A percentile compares a stretch with the other conserved stretches of the same genome.
These are phyloP conservation scores for Danio aesculapii DNA, from an alignment of 2,797 vertebrate genomes.

Conservation along the genomic window DNA sequence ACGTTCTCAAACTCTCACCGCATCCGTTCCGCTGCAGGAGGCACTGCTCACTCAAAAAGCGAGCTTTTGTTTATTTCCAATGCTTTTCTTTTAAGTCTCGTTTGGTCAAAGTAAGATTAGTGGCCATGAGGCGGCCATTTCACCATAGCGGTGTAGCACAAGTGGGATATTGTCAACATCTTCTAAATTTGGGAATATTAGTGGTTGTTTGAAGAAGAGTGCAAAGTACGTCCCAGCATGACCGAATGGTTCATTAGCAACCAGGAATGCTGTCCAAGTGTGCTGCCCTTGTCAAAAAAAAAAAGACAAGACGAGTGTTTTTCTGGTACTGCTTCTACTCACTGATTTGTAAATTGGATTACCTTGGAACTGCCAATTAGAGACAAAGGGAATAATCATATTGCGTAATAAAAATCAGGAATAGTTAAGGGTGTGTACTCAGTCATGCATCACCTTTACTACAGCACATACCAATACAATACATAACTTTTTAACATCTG, in stretches of 20 bases:
- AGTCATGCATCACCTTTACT: not conserved
- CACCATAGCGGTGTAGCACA: conserved; percentile 58
- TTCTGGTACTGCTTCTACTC: conserved; percentile 15
- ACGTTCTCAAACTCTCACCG: conserved; percentile 46
- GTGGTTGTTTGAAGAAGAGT: conserved; percentile 61
- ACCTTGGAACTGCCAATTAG: conserved; percentile 16
- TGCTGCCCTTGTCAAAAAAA: conserved; percentile 31
- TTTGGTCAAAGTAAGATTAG: conserved; percentile 64
- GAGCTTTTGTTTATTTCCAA: conserved; percentile 64
- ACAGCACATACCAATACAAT: not conserved
- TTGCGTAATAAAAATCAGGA: not conserved
- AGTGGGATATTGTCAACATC: conserved; percentile 52
- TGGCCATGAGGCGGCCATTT: conserved; percentile 59
- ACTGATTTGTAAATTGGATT: conserved; percentile 40
- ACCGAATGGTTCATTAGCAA: conserved; percentile 64
- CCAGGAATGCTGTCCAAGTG: conserved; percentile 52
- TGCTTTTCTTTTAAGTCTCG: conserved; percentile 65
- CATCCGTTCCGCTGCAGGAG: conserved; percentile 65
- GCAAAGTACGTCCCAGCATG: conserved; percentile 60
- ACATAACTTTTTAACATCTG: too few relatives aligned
- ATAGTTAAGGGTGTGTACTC: not conserved
- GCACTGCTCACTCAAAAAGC: conserved; percentile 51
- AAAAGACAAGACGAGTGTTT: conserved; percentile 26
- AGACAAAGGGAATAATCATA: conserved; percentile 15
- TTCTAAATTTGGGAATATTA: conserved; percentile 65